Conservation (phyloP, 2,113 vertebrate genomes). For the Charina bottae region DNA sequence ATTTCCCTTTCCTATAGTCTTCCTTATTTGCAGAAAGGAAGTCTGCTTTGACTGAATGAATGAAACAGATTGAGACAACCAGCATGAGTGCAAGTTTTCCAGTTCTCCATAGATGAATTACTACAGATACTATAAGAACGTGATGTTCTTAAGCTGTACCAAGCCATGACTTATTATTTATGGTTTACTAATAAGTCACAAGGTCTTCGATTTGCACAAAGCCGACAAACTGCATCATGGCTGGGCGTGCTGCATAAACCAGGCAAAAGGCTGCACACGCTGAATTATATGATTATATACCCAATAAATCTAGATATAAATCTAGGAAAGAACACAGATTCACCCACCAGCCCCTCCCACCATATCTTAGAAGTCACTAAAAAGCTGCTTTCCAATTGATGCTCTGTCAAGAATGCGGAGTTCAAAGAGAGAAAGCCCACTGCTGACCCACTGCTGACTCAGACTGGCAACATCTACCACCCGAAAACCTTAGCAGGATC, state of each 20-base stretch:
- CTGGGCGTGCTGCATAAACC: not conserved
- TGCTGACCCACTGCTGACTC: conserved; percentile 42
- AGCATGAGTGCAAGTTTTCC: conserved; percentile 22
- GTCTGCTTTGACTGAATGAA: conserved; percentile 6
- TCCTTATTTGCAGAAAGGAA: conserved; percentile 38
- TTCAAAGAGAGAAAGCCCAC: conserved; percentile 53
- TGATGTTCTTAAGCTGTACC: not conserved
- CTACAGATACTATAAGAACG: conserved; percentile 26
- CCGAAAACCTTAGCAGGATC: conserved; percentile 41
- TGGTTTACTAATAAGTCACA: not conserved
- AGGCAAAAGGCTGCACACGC: no score
- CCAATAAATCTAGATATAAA: no score
- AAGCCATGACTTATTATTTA: not conserved
- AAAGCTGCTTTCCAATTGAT: conserved; percentile 49
- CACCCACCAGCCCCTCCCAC: conserved; percentile 21
- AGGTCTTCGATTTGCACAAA: not conserved
- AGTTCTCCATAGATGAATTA: conserved; percentile 47
- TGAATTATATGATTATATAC: no score
- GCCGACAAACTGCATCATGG: not conserved
- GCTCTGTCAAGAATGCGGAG: conserved; percentile 46
- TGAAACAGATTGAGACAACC: not conserved
- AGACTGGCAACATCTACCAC: conserved; percentile 52
- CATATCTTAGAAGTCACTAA: conserved; percentile 1
- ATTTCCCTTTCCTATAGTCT: conserved; percentile 44
- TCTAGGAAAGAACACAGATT: conserved; percentile 37